phyloP scores from a whole-genome alignment of 1,140 invertebrate species.

The Drosophila elegans region DNA sequence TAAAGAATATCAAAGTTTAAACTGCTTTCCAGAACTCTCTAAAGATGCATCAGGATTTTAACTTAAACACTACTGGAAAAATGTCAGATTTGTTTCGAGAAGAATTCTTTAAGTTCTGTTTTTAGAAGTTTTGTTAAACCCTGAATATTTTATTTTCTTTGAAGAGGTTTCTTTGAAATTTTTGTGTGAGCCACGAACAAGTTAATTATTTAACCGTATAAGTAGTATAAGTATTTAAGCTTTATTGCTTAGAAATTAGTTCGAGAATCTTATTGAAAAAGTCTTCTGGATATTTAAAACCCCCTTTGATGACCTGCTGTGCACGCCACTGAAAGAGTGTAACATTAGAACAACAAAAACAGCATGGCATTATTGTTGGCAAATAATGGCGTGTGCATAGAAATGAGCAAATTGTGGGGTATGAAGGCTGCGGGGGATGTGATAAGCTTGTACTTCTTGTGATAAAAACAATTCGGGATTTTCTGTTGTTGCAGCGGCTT shows the following conservation, averaged over 20 bases:
- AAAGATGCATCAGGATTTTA: neutral
- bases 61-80: too few species aligned
- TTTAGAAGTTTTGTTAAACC: too few species aligned
- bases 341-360: neutral
- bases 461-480: slow-evolving; percentile 24
- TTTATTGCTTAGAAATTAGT: too few species aligned
- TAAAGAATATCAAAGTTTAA: neutral
- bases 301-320: neutral
- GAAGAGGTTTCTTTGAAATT: too few species aligned
- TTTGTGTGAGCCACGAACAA: too few species aligned
- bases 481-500: slow-evolving; percentile 4
- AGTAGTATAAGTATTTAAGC: too few species aligned
- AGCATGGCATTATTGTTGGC: slow-evolving; percentile 9
- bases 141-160: too few species aligned
- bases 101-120: too few species aligned
- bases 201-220: too few species aligned
- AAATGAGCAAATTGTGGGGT: slow-evolving; percentile 1
- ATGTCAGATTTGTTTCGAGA: too few species aligned
- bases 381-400: slow-evolving; percentile 24
- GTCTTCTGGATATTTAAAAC: too few species aligned
- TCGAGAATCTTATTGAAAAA: too few species aligned
- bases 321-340: neutral
- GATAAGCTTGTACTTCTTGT: slow-evolving; percentile 26
- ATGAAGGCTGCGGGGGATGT: neutral
- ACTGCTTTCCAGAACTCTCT: neutral